Evolutionary conservation across 2,797 vertebrate species (phyloP), one percentile per base, ranked within the genome.

Genomic region (Oreonectes daqikongensis): DNA sequence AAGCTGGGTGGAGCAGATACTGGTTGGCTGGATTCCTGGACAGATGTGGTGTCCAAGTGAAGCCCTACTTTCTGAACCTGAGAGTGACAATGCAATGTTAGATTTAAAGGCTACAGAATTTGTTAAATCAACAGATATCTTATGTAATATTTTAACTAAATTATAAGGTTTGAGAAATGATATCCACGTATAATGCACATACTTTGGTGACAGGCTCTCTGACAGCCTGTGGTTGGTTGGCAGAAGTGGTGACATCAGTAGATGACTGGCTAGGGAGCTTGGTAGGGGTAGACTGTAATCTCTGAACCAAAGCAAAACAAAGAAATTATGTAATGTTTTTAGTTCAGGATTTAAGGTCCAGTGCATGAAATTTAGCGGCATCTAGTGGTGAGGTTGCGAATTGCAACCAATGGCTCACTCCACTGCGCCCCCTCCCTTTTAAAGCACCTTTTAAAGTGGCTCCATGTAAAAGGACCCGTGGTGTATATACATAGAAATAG

Each of bases 131-230:
- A 26, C 8, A 63, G 2, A 28, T 15, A 50, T 38, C 3, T 32
- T 24, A 59, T 10, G 59, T 18, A 11, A 9, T 63, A 17, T 48
- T 4, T 10, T 24, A 10, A 12, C 12, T 42, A 46, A 18, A 46
- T 50, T 1, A 42, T 42, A 12, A 46, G 6, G 30, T 60, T 72
- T 30, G 7, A 55, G 40, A 30, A 66, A 46, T 0, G 24, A 10
- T 4, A 53, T 26, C 14, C n/a, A n/a, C n/a, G n/a, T n/a, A n/a
- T 65, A 9, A 66, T 44, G 24, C 38, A 77, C 24, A 35, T 86
- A 95, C 95, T 93, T 95, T 95, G 88, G 89, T 90, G 81, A 78
- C 83, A 68, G 92, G 78, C 52, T 90, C 90, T 81, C 83, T 91
- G 53, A 85, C 85, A 79, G 89, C 83, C 83, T 91, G 90, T 72